Conservation (phyloP, 2,113 vertebrate genomes). For the Anhinga rufa region DNA sequence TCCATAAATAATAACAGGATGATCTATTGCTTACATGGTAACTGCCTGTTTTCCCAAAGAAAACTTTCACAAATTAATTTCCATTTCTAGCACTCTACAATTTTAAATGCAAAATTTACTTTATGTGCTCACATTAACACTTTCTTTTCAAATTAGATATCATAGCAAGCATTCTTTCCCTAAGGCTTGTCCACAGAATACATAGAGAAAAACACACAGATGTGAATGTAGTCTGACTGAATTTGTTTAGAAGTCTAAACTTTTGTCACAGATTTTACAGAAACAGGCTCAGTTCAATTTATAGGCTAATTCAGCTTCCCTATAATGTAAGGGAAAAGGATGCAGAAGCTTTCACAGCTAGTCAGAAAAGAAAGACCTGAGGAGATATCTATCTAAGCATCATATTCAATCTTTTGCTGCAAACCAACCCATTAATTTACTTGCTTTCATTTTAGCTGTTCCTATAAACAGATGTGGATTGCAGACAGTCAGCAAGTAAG, state of each 20-base stretch:
- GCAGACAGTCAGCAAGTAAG: neutral
- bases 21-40: neutral
- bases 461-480: neutral
- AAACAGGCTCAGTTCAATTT: neutral
- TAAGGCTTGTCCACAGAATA: neutral
- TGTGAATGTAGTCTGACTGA: neutral
- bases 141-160: neutral
- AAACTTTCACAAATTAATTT: neutral
- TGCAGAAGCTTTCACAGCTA: neutral
- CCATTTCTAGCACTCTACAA: neutral
- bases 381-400: neutral
- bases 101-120: neutral
- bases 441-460: neutral
- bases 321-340: neutral
- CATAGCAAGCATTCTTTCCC: neutral
- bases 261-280: neutral
- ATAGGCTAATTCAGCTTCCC: neutral
- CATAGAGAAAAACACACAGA: neutral
- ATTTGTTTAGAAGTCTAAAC: neutral
- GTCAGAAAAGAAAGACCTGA: neutral
- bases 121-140: neutral
- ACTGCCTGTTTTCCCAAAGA: neutral
- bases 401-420: neutral
- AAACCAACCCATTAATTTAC: neutral
- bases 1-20: neutral